phyloP scores from a whole-genome alignment of 2,888 invertebrate species.

The Agonum fuliginosum region DNA sequence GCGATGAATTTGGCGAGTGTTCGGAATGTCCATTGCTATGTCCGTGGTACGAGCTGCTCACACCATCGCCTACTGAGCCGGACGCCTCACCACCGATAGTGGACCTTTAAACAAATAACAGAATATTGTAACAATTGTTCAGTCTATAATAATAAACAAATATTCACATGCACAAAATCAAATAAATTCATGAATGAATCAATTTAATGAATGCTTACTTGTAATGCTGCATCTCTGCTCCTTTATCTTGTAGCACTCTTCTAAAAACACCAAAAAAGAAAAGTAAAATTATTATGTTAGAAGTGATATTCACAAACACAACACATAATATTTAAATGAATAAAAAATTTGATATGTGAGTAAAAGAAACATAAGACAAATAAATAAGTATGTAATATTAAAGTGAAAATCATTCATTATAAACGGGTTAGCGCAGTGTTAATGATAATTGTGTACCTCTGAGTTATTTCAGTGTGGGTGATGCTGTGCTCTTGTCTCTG shows the following conservation, averaged over 20 bases:
- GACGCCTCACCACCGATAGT: conserved; percentile 67
- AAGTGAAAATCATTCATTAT: conserved; percentile 27
- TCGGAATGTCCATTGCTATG: conserved; percentile 81
- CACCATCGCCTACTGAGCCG: conserved; percentile 66
- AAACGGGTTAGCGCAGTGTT: conserved; percentile 41
- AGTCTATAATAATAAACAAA: conserved; percentile 20
- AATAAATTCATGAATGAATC: conserved; percentile 27
- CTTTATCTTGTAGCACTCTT: conserved; percentile 79
- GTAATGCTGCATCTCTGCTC: conserved; percentile 80
- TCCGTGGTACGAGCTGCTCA: conserved; percentile 70
- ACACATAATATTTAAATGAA: conserved; percentile 12
- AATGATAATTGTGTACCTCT: conserved; percentile 74
- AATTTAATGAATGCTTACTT: conserved; percentile 74
- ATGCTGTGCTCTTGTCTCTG: conserved; percentile 81
- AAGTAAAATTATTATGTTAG: conserved; percentile 64
- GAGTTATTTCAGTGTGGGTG: conserved; percentile 81
- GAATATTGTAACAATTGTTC: not conserved
- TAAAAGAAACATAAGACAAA: conserved; percentile 22
- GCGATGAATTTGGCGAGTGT: conserved; percentile 78
- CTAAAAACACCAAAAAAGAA: conserved; percentile 73
- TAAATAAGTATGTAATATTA: conserved; percentile 12
- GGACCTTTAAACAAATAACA: conserved; percentile 41
- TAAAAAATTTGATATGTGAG: conserved; percentile 13
- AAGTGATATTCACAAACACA: conserved; percentile 24
- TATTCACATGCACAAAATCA: conserved; percentile 35